Evolutionary conservation across 2,797 vertebrate species (phyloP).

Genomic region (Gorsachius magnificus): DNA sequence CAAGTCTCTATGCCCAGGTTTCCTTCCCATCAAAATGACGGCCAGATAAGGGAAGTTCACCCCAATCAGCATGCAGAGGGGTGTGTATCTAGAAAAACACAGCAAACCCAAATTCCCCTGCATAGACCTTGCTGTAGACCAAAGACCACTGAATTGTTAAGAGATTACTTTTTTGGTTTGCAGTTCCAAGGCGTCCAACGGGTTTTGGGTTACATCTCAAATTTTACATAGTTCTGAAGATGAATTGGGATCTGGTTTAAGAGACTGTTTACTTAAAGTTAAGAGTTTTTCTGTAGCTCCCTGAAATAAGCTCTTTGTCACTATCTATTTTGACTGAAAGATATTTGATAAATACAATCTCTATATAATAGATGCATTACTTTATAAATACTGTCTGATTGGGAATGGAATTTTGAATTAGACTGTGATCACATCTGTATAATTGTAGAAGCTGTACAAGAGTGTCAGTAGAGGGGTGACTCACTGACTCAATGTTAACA

Average conservation of each 20-base stretch:
- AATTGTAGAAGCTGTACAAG: neutral
- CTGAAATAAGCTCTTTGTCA: neutral
- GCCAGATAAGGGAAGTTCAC: neutral
- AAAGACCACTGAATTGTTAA: neutral
- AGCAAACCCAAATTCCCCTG: neutral
- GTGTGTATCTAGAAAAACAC: neutral
- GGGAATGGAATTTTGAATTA: neutral
- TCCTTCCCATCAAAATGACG: neutral
- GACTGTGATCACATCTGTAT: neutral
- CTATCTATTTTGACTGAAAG: neutral
- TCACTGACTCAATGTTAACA: neutral
- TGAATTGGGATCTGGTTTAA: neutral
- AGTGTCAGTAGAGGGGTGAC: neutral
- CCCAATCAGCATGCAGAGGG: neutral
- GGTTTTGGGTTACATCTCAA: neutral
- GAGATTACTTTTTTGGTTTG: neutral
- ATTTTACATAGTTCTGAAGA: neutral
- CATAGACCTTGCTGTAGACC: neutral
- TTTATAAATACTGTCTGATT: neutral
- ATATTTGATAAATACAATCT: neutral
- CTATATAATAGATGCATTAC: neutral
- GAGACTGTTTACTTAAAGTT: neutral
- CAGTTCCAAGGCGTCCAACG: neutral
- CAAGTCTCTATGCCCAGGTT: neutral
- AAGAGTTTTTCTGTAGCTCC: neutral